Evolutionary conservation across 2,888 invertebrate genomes (phyloP), one percentile per base, ranked within the genome.

Genomic region (Hydraecia micacea): DNA sequence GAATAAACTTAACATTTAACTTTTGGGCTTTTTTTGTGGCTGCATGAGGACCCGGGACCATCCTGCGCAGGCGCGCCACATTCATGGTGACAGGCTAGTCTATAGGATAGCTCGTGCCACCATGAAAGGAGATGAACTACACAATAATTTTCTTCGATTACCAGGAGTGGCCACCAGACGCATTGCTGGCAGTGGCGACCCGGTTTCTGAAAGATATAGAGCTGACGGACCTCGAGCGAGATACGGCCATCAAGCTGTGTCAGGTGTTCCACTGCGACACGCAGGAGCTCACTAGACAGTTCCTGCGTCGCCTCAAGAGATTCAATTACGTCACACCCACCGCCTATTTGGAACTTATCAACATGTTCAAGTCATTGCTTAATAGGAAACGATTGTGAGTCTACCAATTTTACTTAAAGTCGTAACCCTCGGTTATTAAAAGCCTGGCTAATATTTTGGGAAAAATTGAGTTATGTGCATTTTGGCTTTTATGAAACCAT

Each of bases 81-180:
- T 32, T 52, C 3, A 15, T 25, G 8, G 32, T 25, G 65, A 13
- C 18, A 46, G 25, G 8, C 36, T 36, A 11, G 8, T 36, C n/a
- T 32, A 2, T n/a, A n/a, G 5, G 7, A 28, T 21, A 49, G 32
- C 5, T 75, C 11, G n/a, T 55, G 11, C 11, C 0, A 4, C 65
- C 32, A 36, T 25, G 25, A 36, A 32, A 55, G 25, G 18, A 36
- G 4, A 39, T 25, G 1, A 42, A 42, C 25, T 60, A 36, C 15
- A 11, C 5, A 25, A 55, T 46, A 36, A 52, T 42, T 67, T 66
- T 62, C 58, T 28, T 63, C 2, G 4, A 36, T 65, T 7, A 79
- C 32, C 76, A 99, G 98, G 97, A 98, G 72, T 99, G 99, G 99
- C 99, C 99, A 0, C 98, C 98, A 90, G 99, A 99, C 94, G 99